phyloP scores from a whole-genome alignment of 2,797 vertebrate species.

The Coregonus sp. region DNA sequence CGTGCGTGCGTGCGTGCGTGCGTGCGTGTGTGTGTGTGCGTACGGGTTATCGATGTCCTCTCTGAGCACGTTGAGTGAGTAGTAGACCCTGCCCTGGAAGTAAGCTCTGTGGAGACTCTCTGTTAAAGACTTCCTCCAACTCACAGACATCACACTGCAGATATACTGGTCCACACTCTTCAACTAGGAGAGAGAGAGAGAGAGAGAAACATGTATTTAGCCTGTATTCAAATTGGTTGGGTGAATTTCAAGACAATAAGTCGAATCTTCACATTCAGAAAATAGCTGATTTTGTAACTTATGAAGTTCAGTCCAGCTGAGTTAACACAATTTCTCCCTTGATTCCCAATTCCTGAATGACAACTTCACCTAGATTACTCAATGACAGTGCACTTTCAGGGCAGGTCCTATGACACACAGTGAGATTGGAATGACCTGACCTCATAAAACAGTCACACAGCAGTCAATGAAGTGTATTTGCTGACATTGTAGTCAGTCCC shows the following conservation, averaged over 20 bases:
- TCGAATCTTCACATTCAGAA: background rate
- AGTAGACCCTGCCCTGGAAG: slow-evolving; percentile 91
- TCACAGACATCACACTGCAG: slow-evolving; percentile 89
- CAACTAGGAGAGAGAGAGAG: slow-evolving; percentile 70
- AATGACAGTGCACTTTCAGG: background rate
- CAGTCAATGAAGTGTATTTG: background rate
- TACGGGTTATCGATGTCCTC: slow-evolving; percentile 96
- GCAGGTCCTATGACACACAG: slow-evolving; percentile 23
- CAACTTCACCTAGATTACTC: background rate
- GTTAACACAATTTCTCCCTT: background rate
- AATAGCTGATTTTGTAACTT: background rate
- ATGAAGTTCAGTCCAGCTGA: background rate
- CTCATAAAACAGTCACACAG: slow-evolving; percentile 17
- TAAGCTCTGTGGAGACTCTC: slow-evolving; percentile 88
- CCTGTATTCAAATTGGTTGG: background rate
- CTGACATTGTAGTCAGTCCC: background rate
- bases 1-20: background rate
- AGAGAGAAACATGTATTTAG: background rate
- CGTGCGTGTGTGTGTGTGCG: slow-evolving; percentile 40
- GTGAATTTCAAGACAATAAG: too few species aligned
- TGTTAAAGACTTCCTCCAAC: slow-evolving; percentile 89
- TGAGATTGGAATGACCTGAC: slow-evolving; percentile 25
- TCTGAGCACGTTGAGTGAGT: slow-evolving; percentile 86
- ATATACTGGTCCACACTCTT: slow-evolving; percentile 95
- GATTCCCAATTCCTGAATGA: background rate